Percentiles rank a stretch among this genome's conserved stretches.
phyloP scores from a whole-genome alignment of 2,797 vertebrate species.

The Catharus ustulatus region DNA sequence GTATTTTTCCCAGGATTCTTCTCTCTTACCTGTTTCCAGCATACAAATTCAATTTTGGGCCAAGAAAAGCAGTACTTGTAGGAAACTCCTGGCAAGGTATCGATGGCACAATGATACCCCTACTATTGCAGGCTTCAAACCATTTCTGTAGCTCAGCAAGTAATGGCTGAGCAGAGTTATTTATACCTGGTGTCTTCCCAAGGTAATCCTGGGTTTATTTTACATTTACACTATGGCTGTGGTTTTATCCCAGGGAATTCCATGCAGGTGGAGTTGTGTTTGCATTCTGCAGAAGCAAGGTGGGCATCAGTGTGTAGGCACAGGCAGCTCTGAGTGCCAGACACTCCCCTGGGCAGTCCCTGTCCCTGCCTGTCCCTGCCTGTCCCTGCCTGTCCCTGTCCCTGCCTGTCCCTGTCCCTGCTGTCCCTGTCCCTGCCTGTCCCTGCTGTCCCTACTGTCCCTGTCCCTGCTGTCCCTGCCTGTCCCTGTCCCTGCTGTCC shows the following conservation, averaged over 20 bases:
- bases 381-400: too few relatives aligned
- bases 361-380: background rate
- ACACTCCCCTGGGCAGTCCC: background rate
- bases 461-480: background rate
- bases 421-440: too few relatives aligned
- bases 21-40: background rate
- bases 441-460: too few relatives aligned
- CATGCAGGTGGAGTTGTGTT: background rate
- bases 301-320: background rate
- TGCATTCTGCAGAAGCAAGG: background rate
- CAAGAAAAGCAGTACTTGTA: background rate
- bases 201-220: background rate
- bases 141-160: background rate
- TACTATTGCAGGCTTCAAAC: background rate
- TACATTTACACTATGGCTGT: background rate
- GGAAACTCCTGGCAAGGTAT: background rate
- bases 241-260: background rate
- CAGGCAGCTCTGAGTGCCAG: background rate
- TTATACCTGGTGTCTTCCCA: background rate
- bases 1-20: background rate
- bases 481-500: background rate
- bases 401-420: too few relatives aligned
- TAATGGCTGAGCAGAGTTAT: background rate
- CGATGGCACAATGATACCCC: background rate
- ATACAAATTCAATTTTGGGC: background rate